Evolutionary conservation across 2,888 invertebrate species (phyloP).

Genomic region (Teleogryllus oceanicus): DNA sequence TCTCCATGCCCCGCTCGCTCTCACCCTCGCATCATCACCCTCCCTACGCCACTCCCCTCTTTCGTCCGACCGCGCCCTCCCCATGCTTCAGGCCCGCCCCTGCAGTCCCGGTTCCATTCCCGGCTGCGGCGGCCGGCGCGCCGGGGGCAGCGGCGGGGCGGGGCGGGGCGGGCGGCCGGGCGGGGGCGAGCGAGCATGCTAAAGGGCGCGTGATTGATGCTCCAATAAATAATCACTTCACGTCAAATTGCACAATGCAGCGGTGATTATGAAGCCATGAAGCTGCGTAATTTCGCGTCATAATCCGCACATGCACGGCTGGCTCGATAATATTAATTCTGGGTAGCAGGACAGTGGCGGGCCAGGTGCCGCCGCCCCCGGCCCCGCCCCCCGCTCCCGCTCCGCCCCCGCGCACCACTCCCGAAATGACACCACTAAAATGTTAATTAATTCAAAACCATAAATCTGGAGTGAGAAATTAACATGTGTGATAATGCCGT

Average conservation of each 20-base stretch:
- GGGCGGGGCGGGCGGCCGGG: background rate
- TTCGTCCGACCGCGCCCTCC: background rate
- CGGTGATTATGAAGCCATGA: conserved; percentile 34
- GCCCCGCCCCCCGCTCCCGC: background rate
- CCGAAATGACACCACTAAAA: conserved; percentile 12
- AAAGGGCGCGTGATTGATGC: conserved; percentile 33
- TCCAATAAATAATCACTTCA: conserved; percentile 35
- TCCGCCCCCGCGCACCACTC: background rate
- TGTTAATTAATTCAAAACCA: conserved; percentile 25
- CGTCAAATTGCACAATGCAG: conserved; percentile 36
- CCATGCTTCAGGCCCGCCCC: background rate
- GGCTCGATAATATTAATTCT: conserved; percentile 25
- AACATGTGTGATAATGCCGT: conserved; percentile 25
- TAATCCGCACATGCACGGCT: conserved; percentile 21
- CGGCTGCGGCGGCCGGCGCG: background rate
- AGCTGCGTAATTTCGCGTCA: conserved; percentile 24
- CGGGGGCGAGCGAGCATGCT: conserved; percentile 24
- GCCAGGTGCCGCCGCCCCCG: background rate
- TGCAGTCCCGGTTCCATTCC: background rate
- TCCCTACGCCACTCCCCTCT: background rate
- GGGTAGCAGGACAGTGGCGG: background rate
- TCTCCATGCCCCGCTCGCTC: background rate
- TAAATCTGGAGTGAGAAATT: conserved; percentile 25
- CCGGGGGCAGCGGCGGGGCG: too few species aligned
- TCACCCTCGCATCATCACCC: background rate